Conservation (phyloP, 2,113 vertebrate species). For the Danionella cerebrum region DNA sequence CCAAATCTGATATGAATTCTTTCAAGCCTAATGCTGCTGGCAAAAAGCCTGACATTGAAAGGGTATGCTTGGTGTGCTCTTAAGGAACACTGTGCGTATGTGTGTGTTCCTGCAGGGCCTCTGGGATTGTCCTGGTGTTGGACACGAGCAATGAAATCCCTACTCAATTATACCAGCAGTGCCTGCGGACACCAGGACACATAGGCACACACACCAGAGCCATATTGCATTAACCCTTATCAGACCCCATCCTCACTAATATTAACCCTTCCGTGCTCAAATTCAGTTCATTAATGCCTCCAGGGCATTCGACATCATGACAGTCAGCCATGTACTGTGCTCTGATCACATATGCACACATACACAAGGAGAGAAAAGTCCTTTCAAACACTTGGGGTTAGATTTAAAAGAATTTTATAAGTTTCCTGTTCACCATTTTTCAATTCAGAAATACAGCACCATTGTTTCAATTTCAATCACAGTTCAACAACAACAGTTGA, state of each 20-base stretch:
- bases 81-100: slow-evolving; percentile 11
- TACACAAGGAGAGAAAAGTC: background rate
- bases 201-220: slow-evolving; percentile 6
- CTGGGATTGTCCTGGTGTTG: slow-evolving; percentile 25
- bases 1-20: slow-evolving; percentile 27
- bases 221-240: slow-evolving; percentile 28
- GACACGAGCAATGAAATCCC: slow-evolving; percentile 40
- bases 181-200: slow-evolving; percentile 23
- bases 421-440: no score
- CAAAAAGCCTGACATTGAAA: slow-evolving; percentile 24
- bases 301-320: background rate
- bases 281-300: slow-evolving; percentile 16
- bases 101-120: slow-evolving; percentile 27
- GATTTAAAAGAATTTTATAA: no score
- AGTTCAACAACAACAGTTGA: no score
- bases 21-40: slow-evolving; percentile 20
- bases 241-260: slow-evolving; percentile 14
- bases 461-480: no score
- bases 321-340: background rate
- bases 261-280: slow-evolving; percentile 23
- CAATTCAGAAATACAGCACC: no score
- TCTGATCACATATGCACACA: background rate
- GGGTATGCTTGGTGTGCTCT: slow-evolving; percentile 19
- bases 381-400: no score
- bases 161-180: slow-evolving; percentile 25